Evolutionary conservation across 2,888 invertebrate genomes (phyloP).

Genomic region (Patella ulyssiponensis): DNA sequence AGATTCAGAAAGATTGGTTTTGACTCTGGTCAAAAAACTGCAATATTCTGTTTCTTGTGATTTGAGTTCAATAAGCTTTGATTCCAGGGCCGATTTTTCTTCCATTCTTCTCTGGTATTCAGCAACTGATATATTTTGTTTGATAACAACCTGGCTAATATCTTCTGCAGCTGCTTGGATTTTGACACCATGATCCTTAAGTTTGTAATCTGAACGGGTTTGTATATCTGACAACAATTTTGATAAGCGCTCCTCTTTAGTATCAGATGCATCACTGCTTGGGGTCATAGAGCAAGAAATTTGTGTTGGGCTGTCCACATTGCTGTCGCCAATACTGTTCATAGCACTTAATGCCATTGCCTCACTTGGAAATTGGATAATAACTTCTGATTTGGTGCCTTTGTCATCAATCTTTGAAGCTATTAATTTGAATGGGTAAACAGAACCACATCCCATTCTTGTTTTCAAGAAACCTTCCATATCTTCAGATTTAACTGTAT

Average conservation of each 20-base stretch:
- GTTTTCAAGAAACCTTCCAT: background rate
- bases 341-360: constrained; percentile 2
- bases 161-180: constrained; percentile 16
- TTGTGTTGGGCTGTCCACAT: constrained; percentile 1
- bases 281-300: constrained; percentile 2
- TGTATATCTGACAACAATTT: background rate
- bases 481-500: background rate
- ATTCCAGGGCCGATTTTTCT: constrained; percentile 40
- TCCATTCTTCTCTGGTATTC: constrained; percentile 30
- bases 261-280: background rate
- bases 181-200: constrained; percentile 21
- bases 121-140: constrained; percentile 26
- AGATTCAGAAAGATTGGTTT: constrained; percentile 31
- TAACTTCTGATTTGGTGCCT: constrained; percentile 7
- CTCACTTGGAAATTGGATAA: constrained; percentile 6
- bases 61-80: constrained; percentile 48
- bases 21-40: constrained; percentile 33
- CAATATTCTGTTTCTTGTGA: constrained; percentile 49
- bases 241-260: constrained; percentile 10
- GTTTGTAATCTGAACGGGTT: background rate
- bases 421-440: background rate
- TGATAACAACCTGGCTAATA: constrained; percentile 8
- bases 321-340: constrained; percentile 10
- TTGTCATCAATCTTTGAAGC: background rate
- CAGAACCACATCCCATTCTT: background rate